These are phyloP conservation scores for Decapterus maruadsi DNA, from an alignment of 2,797 vertebrate species.

Conservation along the genomic window DNA sequence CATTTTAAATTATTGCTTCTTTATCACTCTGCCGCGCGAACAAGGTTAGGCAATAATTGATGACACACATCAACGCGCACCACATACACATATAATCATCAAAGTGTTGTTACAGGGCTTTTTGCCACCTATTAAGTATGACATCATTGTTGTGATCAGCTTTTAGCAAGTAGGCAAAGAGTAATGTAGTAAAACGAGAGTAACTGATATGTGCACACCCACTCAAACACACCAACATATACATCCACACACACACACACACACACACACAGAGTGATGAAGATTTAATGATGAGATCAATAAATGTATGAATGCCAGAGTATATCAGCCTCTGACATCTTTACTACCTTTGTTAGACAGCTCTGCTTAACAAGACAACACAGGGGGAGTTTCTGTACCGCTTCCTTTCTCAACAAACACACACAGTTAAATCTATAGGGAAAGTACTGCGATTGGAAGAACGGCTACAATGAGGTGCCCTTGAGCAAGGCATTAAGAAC, in stretches of 20 bases:
- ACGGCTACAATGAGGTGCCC: neutral
- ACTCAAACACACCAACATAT: conserved; percentile 38
- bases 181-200: conserved; percentile 68
- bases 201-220: conserved; percentile 40
- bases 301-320: conserved; percentile 87
- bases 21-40: conserved; percentile 5
- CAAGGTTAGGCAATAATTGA: conserved; percentile 35
- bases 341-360: conserved; percentile 75
- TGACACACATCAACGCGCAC: conserved; percentile 27
- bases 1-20: conserved; percentile 30
- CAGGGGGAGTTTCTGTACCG: conserved; percentile 33
- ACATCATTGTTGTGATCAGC: conserved; percentile 81
- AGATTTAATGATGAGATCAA: conserved; percentile 89
- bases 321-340: conserved; percentile 82
- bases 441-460: conserved; percentile 4
- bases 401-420: conserved; percentile 18
- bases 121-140: conserved; percentile 76
- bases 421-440: conserved; percentile 12
- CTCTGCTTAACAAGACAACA: conserved; percentile 74
- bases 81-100: conserved; percentile 58
- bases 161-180: conserved; percentile 77
- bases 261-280: conserved; percentile 76
- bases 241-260: conserved; percentile 26
- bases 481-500: conserved; percentile 31
- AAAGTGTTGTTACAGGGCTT: conserved; percentile 70